Conservation (phyloP, 2,888 invertebrate genomes). For the Deilephila elpenor region DNA sequence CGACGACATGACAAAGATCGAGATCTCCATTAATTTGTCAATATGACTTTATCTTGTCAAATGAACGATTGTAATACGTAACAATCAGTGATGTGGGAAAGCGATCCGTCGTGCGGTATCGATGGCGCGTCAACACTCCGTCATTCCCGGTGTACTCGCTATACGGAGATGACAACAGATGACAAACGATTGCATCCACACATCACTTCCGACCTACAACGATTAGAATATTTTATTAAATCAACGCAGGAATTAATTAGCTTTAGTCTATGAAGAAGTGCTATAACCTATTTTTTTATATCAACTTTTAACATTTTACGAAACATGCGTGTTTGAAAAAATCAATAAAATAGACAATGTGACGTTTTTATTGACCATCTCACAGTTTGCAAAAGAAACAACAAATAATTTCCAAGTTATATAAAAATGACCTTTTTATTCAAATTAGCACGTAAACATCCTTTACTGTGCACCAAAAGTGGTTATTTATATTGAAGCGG, state of each 20-base stretch:
- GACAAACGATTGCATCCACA: slow-evolving; percentile 46
- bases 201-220: slow-evolving; percentile 32
- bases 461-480: too few relatives aligned
- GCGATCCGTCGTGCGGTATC: slow-evolving; percentile 68
- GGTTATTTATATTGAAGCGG: too few relatives aligned
- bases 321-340: too few relatives aligned
- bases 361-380: too few relatives aligned
- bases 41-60: slow-evolving; percentile 59
- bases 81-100: slow-evolving; percentile 56
- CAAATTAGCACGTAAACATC: neutral
- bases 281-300: neutral
- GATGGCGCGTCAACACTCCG: slow-evolving; percentile 68
- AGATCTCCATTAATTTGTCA: slow-evolving; percentile 62
- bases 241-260: neutral
- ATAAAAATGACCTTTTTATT: neutral
- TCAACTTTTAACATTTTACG: neutral
- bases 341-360: too few relatives aligned
- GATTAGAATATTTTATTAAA: slow-evolving; percentile 22
- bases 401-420: too few relatives aligned
- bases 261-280: neutral
- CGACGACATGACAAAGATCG: slow-evolving; percentile 33
- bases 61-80: slow-evolving; percentile 60
- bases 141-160: slow-evolving; percentile 68
- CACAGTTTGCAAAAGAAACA: too few relatives aligned
- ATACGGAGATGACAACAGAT: slow-evolving; percentile 64